These are phyloP conservation scores for Arvicanthis niloticus DNA, from an alignment of 2,113 vertebrate species.

Conservation along the genomic window DNA sequence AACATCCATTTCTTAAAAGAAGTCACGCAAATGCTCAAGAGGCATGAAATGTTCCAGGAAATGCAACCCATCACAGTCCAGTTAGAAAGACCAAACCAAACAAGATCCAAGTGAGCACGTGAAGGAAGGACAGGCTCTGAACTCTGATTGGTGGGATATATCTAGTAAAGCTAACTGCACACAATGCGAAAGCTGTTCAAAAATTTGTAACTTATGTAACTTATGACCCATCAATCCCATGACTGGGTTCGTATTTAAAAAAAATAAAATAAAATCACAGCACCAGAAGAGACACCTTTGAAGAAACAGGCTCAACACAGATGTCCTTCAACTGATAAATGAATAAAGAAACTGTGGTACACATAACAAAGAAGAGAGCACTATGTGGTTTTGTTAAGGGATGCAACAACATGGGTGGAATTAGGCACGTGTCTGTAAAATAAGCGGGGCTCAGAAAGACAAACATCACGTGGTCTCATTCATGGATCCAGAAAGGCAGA, in stretches of 20 bases:
- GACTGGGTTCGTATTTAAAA: not conserved
- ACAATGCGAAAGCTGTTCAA: not conserved
- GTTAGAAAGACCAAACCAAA: not conserved
- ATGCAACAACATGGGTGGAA: not conserved
- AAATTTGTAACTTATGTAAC: not conserved
- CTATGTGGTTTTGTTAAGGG: not conserved
- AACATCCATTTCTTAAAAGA: not conserved
- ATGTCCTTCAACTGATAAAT: not conserved
- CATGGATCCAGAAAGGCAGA: not conserved
- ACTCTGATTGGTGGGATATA: not conserved
- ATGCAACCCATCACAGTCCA: not conserved
- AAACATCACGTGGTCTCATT: not conserved
- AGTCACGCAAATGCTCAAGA: not conserved
- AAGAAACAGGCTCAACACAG: not conserved
- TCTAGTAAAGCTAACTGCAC: not conserved
- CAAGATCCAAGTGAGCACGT: not conserved
- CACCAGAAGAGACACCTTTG: not conserved
- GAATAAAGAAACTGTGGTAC: not conserved
- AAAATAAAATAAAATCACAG: not conserved
- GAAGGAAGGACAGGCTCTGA: not conserved
- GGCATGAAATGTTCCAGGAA: not conserved
- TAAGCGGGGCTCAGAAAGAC: not conserved
- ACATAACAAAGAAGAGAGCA: not conserved
- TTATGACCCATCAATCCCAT: not conserved
- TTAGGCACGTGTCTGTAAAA: not conserved